phyloP scores from a whole-genome alignment of 2,888 invertebrate species.

The Macrosoma leucophasiata region DNA sequence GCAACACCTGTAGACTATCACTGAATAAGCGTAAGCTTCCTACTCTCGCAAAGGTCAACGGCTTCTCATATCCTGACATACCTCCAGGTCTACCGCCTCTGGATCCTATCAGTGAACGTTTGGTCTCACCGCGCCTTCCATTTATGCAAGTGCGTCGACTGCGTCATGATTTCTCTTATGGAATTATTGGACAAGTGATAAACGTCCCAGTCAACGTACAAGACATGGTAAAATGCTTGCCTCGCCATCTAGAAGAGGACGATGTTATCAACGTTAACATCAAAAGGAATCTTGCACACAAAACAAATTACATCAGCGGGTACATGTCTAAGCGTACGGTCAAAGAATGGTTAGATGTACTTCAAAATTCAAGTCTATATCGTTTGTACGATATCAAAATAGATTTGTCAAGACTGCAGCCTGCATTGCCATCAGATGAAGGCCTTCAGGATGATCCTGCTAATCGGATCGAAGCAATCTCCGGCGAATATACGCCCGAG shows the following conservation, averaged over 20 bases:
- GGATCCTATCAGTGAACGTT: constrained; percentile 37
- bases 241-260: constrained; percentile 37
- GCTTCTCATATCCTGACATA: constrained; percentile 39
- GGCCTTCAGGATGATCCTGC: constrained; percentile 26
- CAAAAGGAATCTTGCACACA: constrained; percentile 34
- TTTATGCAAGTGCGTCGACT: constrained; percentile 42
- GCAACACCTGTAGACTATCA: constrained; percentile 31
- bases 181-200: constrained; percentile 44
- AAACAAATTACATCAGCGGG: constrained; percentile 32
- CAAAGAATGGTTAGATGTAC: constrained; percentile 31
- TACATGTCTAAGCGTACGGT: constrained; percentile 33
- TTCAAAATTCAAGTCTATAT: constrained; percentile 31
- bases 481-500: constrained; percentile 27
- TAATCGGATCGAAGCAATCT: constrained; percentile 30
- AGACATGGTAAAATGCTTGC: constrained; percentile 37
- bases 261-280: constrained; percentile 38
- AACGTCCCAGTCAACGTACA: constrained; percentile 41
- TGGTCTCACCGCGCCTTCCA: constrained; percentile 37
- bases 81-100: constrained; percentile 33
- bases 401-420: constrained; percentile 30
- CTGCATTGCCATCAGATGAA: constrained; percentile 23
- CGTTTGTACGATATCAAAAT: constrained; percentile 33
- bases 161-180: constrained; percentile 35
- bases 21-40: constrained; percentile 32
- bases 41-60: constrained; percentile 32